phyloP scores from a whole-genome alignment of 2,797 vertebrate species.

The Ataeniobius toweri region DNA sequence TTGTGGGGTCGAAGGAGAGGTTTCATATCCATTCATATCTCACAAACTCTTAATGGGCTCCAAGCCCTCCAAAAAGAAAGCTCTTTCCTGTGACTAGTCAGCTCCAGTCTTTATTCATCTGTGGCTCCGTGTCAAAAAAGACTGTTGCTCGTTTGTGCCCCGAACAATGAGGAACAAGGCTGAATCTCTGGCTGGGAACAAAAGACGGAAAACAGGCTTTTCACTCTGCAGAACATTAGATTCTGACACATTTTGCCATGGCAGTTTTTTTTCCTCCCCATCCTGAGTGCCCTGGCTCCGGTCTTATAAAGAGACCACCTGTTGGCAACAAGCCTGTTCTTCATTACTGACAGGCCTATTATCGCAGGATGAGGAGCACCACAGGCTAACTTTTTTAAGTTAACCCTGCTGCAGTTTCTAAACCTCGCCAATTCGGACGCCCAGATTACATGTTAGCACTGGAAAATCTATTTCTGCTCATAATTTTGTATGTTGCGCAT shows the following conservation, averaged over 20 bases:
- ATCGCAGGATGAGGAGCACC: slow-evolving; percentile 80
- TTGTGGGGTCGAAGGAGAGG: slow-evolving; percentile 75
- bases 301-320: slow-evolving; percentile 99
- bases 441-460: slow-evolving; percentile 40
- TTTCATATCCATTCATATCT: slow-evolving; percentile 90
- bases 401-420: slow-evolving; percentile 78
- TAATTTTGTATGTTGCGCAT: slow-evolving; percentile 58
- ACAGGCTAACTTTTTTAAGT: slow-evolving; percentile 83
- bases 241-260: slow-evolving; percentile 96
- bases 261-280: slow-evolving; percentile 76
- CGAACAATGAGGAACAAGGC: slow-evolving; percentile 97
- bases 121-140: slow-evolving; percentile 99
- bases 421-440: slow-evolving; percentile 52
- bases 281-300: slow-evolving; percentile 92
- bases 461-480: slow-evolving; percentile 51
- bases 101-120: slow-evolving; percentile 97
- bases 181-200: slow-evolving; percentile 97
- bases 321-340: slow-evolving; percentile 90
- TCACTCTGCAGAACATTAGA: slow-evolving; percentile 99
- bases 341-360: slow-evolving; percentile 83
- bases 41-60: slow-evolving; percentile 86
- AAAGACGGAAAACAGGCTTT: slow-evolving; percentile 99
- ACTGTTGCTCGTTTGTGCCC: slow-evolving; percentile 98
- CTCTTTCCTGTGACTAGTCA: slow-evolving; percentile 95
- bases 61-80: slow-evolving; percentile 86